phyloP scores from a whole-genome alignment of 2,797 vertebrate species.

The Anas georgica region DNA sequence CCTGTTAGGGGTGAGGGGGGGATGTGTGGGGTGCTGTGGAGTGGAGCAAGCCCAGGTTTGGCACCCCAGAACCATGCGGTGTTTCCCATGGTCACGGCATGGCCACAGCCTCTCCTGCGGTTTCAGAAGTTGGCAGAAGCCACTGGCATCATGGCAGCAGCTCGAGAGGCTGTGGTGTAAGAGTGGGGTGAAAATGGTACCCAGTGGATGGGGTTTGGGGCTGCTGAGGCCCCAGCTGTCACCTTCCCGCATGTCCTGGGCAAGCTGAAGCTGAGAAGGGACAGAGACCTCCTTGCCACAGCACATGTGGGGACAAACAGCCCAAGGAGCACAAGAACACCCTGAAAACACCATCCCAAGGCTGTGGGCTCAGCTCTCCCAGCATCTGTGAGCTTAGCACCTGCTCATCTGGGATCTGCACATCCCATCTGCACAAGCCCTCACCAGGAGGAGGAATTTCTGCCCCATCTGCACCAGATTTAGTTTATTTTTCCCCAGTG shows the following conservation, averaged over 20 bases:
- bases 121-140: not conserved
- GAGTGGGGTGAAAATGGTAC: not conserved
- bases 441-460: not conserved
- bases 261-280: not conserved
- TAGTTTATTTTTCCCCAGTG: not conserved
- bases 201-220: fast-evolving
- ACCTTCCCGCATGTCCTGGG: not conserved
- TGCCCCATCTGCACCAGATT: not conserved
- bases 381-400: fast-evolving
- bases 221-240: not conserved
- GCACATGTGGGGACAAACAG: fast-evolving
- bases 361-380: fast-evolving
- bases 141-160: fast-evolving
- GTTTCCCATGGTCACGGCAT: no score
- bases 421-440: not conserved
- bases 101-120: not conserved
- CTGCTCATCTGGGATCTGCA: not conserved
- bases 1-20: no score
- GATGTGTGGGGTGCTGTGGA: no score
- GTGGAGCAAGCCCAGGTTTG: no score
- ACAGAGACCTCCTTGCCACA: not conserved
- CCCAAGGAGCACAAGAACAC: fast-evolving
- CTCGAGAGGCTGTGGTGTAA: not conserved
- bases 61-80: no score
- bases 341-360: not conserved